Evolutionary conservation across 2,797 vertebrate genomes (phyloP), one percentile per base, ranked within the genome.

Genomic region (Protosalanx chinensis): DNA sequence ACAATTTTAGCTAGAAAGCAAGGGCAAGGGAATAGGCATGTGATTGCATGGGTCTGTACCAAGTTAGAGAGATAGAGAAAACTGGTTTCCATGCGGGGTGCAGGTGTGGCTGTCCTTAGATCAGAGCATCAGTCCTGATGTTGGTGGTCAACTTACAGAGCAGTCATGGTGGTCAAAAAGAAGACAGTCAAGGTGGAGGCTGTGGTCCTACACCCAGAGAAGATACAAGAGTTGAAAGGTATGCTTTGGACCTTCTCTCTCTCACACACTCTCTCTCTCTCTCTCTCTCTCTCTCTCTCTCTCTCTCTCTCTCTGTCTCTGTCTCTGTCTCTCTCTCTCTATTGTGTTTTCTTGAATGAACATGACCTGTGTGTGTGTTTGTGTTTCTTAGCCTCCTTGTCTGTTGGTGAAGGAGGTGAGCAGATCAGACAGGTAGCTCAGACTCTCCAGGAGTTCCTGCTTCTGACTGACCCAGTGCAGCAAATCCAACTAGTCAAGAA

Each of bases 141-240:
- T 46, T 23, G 56, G 33, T 27, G 56, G 16, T 66, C 63, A 6
- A 70, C 2, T 56, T 61, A 35, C 27, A 72, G 74, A 79, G 71
- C 20, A 91, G 79, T 56, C 85, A 98, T 98, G 96, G 96, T 95
- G 88, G 84, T 94, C 64, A 98, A 96, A 92, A 98, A 96, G 92
- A 98, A 94, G 79, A 90, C 93, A 32, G 68, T 88, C 18, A 94
- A 91, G 67, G 93, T 97, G 35, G 92, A 94, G 80, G 92, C 91
- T 18, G 80, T 97, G 77, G 82, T 85, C 5, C 67, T 98, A 83
- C 88, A 94, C 76, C 84, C 85, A 6, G 86, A 88, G 27, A 91
- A 93, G 46, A 81, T 95, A 57, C 89, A 93, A 75, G 89, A 78
- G 30, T 89, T 98, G 73, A 86, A 79, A 69, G 88, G 97, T 97